phyloP scores from a whole-genome alignment of 2,888 invertebrate species.

The Kryphioiulus occultus region DNA sequence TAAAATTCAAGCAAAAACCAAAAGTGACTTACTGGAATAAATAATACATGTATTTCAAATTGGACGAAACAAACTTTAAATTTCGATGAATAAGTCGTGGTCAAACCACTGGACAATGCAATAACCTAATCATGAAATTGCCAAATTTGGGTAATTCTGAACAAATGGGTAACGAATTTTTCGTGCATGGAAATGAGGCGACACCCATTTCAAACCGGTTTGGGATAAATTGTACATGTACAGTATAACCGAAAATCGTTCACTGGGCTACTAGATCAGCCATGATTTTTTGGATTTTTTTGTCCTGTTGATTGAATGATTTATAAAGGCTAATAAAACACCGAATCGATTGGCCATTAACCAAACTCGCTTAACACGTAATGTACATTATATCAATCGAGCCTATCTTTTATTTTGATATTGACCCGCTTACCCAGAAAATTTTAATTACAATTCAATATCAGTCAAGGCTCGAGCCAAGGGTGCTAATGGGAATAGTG shows the following conservation, averaged over 20 bases:
- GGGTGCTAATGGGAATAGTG: not conserved
- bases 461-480: not conserved
- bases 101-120: too few relatives aligned
- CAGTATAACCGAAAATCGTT: not conserved
- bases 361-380: not conserved
- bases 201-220: not conserved
- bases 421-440: constrained; percentile 31
- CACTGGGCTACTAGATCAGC: not conserved
- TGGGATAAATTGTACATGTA: not conserved
- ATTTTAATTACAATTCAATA: not conserved
- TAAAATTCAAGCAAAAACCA: too few relatives aligned
- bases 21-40: too few relatives aligned
- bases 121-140: too few relatives aligned
- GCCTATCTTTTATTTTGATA: not conserved
- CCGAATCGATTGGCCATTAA: constrained; percentile 5
- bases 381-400: too few relatives aligned
- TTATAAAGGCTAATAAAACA: constrained; percentile 20
- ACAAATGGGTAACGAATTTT: not conserved
- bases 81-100: too few relatives aligned
- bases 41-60: too few relatives aligned
- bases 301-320: not conserved
- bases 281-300: not conserved
- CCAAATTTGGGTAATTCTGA: too few relatives aligned
- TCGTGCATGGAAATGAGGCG: not conserved
- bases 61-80: too few relatives aligned